Evolutionary conservation across 2,797 vertebrate species (phyloP).

Genomic region (Pterois miles): DNA sequence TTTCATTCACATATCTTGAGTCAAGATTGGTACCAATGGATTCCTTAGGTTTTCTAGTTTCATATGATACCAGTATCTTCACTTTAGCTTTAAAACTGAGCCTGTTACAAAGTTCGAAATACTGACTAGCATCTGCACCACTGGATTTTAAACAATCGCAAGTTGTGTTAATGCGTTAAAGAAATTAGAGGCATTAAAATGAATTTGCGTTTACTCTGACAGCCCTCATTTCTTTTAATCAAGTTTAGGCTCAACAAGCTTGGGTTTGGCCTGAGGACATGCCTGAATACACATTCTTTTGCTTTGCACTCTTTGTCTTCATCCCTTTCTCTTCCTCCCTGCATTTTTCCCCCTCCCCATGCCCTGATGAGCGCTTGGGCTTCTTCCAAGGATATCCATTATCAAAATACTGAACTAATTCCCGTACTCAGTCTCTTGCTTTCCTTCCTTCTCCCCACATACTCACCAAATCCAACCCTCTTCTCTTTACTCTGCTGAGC

Average conservation of each 20-base stretch:
- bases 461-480: constrained; percentile 27
- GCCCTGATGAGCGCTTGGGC: constrained; percentile 56
- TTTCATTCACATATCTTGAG: no score
- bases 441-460: not conserved
- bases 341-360: constrained; percentile 1
- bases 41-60: no score
- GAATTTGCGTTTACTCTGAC: no score
- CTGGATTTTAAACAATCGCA: no score
- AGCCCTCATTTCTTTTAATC: not conserved
- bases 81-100: no score
- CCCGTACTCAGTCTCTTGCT: constrained; percentile 41
- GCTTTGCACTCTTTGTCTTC: constrained; percentile 54
- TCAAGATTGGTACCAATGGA: no score
- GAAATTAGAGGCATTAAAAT: no score
- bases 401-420: constrained; percentile 67
- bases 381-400: constrained; percentile 69
- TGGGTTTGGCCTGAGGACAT: constrained; percentile 26
- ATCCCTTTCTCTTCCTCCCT: constrained; percentile 27
- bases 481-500: constrained; percentile 36
- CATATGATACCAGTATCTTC: no score
- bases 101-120: no score
- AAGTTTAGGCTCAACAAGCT: not conserved
- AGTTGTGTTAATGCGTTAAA: no score
- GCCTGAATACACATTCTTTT: constrained; percentile 56
- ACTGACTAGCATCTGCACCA: no score